These are phyloP conservation scores for Notechis scutatus DNA, from an alignment of 2,113 vertebrate species.

Conservation along the genomic window DNA sequence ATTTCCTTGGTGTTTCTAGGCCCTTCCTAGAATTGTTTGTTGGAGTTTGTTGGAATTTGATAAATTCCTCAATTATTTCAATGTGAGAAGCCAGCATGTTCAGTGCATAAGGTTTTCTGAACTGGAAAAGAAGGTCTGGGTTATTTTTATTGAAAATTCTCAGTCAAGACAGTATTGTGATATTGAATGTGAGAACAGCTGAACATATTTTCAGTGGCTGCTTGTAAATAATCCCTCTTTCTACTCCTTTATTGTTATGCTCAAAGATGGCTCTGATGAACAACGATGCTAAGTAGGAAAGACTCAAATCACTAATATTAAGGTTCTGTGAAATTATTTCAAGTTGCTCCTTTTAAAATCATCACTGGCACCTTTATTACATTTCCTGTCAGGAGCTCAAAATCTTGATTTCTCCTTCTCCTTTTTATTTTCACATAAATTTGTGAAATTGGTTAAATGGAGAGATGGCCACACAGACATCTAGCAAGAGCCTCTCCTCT, in stretches of 20 bases:
- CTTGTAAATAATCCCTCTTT: neutral
- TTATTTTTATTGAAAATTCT: conserved; percentile 10
- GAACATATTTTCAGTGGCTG: neutral
- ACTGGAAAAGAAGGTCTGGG: neutral
- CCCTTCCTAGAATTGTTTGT: neutral
- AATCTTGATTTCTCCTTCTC: neutral
- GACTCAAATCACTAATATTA: neutral
- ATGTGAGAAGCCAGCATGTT: neutral
- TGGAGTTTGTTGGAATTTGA: neutral
- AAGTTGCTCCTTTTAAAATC: neutral
- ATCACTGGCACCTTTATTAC: neutral
- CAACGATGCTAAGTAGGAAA: neutral
- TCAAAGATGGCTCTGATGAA: neutral
- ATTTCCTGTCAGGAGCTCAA: neutral
- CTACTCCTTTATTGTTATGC: neutral
- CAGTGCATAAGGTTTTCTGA: neutral
- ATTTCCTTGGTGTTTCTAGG: neutral
- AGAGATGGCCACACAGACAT: neutral
- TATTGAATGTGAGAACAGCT: neutral
- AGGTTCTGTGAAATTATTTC: neutral
- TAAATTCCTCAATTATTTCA: conserved; percentile 7
- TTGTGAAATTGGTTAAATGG: neutral
- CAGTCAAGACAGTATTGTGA: conserved; percentile 4
- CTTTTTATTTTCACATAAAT: neutral
- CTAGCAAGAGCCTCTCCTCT: neutral